Evolutionary conservation across 2,888 invertebrate species (phyloP).

Genomic region (Hipparchia sbordonii): DNA sequence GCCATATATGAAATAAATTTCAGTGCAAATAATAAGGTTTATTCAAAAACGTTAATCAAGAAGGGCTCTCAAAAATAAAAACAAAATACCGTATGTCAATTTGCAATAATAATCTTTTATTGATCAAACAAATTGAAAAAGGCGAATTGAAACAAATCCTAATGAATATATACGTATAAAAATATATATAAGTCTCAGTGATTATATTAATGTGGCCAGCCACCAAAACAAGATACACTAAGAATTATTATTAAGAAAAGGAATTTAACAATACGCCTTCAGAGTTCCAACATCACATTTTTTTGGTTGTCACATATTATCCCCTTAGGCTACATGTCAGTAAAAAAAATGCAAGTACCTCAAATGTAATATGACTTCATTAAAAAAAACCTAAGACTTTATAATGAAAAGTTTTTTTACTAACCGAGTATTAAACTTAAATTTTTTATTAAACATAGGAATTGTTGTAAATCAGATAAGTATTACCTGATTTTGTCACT

Average conservation of each 20-base stretch:
- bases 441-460: too few species aligned
- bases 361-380: slow-evolving; percentile 19
- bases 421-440: too few species aligned
- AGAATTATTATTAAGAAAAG: slow-evolving; percentile 42
- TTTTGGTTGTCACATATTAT: slow-evolving; percentile 53
- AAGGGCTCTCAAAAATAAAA: slow-evolving; percentile 43
- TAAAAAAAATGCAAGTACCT: slow-evolving; percentile 20
- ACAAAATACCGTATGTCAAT: slow-evolving; percentile 59
- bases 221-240: slow-evolving; percentile 62
- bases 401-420: neutral
- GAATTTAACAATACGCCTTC: slow-evolving; percentile 45
- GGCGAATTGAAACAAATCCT: slow-evolving; percentile 64
- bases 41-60: neutral
- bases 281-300: slow-evolving; percentile 51
- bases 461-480: too few species aligned
- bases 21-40: neutral
- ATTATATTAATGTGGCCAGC: slow-evolving; percentile 73
- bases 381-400: neutral
- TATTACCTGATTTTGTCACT: too few species aligned
- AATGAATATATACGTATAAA: slow-evolving; percentile 65
- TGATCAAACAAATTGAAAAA: slow-evolving; percentile 79
- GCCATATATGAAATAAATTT: neutral
- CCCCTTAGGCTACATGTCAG: slow-evolving; percentile 42
- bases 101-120: slow-evolving; percentile 73
- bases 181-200: slow-evolving; percentile 62